These are phyloP conservation scores for Alviniconcha strummeri DNA, from an alignment of 2,888 invertebrate species.

Conservation along the genomic window DNA sequence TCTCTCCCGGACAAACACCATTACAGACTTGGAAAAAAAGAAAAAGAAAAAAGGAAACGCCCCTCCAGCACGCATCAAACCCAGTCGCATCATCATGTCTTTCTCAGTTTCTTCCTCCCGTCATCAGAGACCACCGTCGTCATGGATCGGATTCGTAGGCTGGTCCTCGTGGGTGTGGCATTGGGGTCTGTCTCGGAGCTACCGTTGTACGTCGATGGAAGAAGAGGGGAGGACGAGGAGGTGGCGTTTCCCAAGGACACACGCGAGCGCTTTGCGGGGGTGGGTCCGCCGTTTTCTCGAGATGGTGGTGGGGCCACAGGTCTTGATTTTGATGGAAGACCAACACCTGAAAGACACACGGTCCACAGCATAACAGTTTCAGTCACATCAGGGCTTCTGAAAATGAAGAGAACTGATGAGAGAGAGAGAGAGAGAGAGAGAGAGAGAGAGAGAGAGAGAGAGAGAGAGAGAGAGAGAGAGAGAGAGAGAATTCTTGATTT, in stretches of 20 bases:
- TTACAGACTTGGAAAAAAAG: neutral
- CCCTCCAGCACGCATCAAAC: neutral
- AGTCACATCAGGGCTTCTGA: too few relatives aligned
- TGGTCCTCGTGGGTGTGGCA: conserved; percentile 57
- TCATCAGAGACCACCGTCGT: conserved; percentile 55
- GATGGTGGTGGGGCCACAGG: neutral
- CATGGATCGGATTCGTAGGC: conserved; percentile 60
- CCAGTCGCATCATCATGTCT: conserved; percentile 36
- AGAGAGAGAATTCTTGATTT: too few relatives aligned
- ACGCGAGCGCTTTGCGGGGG: conserved; percentile 42
- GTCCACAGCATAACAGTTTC: too few relatives aligned
- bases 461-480: too few relatives aligned
- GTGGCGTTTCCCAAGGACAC: conserved; percentile 18
- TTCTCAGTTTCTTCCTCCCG: conserved; percentile 53
- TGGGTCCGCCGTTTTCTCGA: conserved; percentile 26
- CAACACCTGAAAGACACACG: conserved; percentile 39
- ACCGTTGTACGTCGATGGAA: conserved; percentile 32
- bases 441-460: too few relatives aligned
- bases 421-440: too few relatives aligned
- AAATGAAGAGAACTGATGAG: too few relatives aligned
- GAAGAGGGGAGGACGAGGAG: conserved; percentile 16
- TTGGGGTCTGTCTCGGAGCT: conserved; percentile 19
- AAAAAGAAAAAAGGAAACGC: neutral
- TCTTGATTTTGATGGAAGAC: conserved; percentile 32
- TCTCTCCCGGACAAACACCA: neutral